These are phyloP conservation scores for Oncorhynchus gorbuscha DNA, from an alignment of 2,113 vertebrate species.

Conservation along the genomic window DNA sequence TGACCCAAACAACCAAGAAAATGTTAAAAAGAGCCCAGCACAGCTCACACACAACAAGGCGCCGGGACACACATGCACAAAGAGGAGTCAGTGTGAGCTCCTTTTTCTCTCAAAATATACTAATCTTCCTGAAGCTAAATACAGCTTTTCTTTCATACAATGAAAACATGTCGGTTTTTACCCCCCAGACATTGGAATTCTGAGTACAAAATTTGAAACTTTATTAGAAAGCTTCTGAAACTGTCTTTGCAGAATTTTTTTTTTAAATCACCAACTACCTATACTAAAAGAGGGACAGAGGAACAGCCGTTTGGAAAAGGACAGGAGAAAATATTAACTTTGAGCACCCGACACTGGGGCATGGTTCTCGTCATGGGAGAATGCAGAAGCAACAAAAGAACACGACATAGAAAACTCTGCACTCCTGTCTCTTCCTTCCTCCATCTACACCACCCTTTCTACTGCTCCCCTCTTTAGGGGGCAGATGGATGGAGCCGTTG, in stretches of 20 bases:
- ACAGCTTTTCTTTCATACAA: slow-evolving; percentile 38
- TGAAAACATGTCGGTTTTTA: slow-evolving; percentile 29
- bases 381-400: not conserved
- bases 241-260: not conserved
- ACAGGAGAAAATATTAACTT: no score
- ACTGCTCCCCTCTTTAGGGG: not conserved
- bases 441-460: not conserved
- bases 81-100: slow-evolving; percentile 17
- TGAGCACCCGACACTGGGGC: not conserved
- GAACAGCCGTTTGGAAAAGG: no score
- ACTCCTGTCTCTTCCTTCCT: not conserved
- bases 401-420: not conserved
- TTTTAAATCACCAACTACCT: no score
- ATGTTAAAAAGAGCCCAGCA: not conserved
- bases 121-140: slow-evolving; percentile 50
- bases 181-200: slow-evolving; percentile 33
- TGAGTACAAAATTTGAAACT: slow-evolving; percentile 5
- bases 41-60: not conserved
- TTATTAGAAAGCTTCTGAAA: not conserved
- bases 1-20: no score
- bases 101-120: slow-evolving; percentile 28
- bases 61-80: not conserved
- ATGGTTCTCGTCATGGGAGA: slow-evolving; percentile 24
- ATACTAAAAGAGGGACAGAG: no score
- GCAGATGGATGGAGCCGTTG: slow-evolving; percentile 32